A percentile compares a stretch with the other conserved stretches of the same genome.
phyloP scores from a whole-genome alignment of 2,888 invertebrate genomes.

The Chaetogeoica ovagalla region DNA sequence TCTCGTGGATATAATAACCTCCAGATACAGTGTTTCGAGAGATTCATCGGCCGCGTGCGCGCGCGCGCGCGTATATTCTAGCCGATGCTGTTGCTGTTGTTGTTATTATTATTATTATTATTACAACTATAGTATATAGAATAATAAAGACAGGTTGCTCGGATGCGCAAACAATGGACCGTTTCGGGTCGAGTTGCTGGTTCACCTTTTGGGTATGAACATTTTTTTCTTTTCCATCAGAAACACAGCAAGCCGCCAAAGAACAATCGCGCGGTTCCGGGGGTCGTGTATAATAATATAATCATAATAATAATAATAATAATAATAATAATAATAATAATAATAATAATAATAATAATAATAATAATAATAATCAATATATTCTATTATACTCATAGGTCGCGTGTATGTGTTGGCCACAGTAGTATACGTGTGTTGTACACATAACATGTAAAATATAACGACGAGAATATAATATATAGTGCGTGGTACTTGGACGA shows the following conservation, averaged over 20 bases:
- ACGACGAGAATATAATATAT: no score
- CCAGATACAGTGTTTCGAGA: conserved; percentile 20
- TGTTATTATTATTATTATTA: neutral
- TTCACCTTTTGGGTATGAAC: conserved; percentile 48
- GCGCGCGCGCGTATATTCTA: no score
- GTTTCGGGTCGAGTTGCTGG: conserved; percentile 24
- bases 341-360: no score
- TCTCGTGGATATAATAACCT: conserved; percentile 49
- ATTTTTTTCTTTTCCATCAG: conserved; percentile 45
- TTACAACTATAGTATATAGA: neutral
- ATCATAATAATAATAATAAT: no score
- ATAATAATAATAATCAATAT: no score
- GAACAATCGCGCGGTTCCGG: conserved; percentile 30
- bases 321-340: no score
- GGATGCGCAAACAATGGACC: conserved; percentile 48
- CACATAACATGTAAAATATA: no score
- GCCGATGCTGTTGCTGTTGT: neutral
- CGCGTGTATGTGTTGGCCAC: no score
- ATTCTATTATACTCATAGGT: no score
- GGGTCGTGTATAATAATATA: no score
- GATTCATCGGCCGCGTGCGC: conserved; percentile 24
- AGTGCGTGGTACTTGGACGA: no score
- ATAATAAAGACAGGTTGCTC: conserved; percentile 39
- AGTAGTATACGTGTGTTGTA: no score
- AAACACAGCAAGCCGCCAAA: conserved; percentile 36